These are phyloP conservation scores for Drosophila mimica DNA, from an alignment of 2,888 invertebrate species.

Conservation along the genomic window DNA sequence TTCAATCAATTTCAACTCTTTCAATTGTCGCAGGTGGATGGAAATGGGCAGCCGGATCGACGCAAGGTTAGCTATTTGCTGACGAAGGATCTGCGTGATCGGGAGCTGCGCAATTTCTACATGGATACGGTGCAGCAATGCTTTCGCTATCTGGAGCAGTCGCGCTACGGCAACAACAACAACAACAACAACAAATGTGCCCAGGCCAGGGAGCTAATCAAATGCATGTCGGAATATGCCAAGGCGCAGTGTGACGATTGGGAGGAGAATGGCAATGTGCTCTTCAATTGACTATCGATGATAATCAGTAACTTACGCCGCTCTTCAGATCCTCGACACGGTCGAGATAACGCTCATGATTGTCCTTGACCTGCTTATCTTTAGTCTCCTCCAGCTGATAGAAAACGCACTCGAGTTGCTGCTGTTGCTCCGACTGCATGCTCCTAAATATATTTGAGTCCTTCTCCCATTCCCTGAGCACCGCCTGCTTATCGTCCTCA, in stretches of 20 bases:
- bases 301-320: slow-evolving; percentile 82
- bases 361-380: slow-evolving; percentile 78
- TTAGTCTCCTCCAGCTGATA: slow-evolving; percentile 86
- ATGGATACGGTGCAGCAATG: slow-evolving; percentile 90
- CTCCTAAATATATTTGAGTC: slow-evolving; percentile 86
- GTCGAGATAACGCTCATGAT: slow-evolving; percentile 85
- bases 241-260: slow-evolving; percentile 91
- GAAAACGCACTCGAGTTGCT: slow-evolving; percentile 87
- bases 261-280: slow-evolving; percentile 86
- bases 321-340: slow-evolving; percentile 86
- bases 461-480: slow-evolving; percentile 86
- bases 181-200: slow-evolving; percentile 86
- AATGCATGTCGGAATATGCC: slow-evolving; percentile 90
- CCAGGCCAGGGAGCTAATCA: slow-evolving; percentile 86
- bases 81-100: slow-evolving; percentile 87
- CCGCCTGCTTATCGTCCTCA: slow-evolving; percentile 86
- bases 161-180: slow-evolving; percentile 83
- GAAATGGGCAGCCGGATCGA: slow-evolving; percentile 87
- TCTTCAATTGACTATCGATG: slow-evolving; percentile 79
- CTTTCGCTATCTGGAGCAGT: slow-evolving; percentile 88
- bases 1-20: not conserved
- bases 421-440: slow-evolving; percentile 86
- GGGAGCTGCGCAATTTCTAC: slow-evolving; percentile 89
- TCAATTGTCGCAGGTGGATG: slow-evolving; percentile 72
- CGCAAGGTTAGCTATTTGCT: slow-evolving; percentile 88